phyloP scores from a whole-genome alignment of 2,888 invertebrate species.

The Sminthurides aquaticus region DNA sequence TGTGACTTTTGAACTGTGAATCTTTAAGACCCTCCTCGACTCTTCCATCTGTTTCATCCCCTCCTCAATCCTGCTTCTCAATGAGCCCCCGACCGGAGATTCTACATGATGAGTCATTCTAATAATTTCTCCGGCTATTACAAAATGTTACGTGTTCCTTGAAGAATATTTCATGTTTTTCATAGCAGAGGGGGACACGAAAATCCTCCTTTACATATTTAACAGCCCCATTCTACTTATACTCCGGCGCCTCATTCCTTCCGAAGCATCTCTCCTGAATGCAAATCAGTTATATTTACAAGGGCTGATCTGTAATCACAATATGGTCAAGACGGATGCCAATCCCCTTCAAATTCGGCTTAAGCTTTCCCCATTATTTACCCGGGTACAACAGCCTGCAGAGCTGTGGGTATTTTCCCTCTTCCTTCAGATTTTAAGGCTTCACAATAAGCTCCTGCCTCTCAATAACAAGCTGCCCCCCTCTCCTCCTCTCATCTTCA shows the following conservation, averaged over 20 bases:
- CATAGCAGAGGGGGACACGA: too few relatives aligned
- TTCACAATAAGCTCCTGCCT: too few relatives aligned
- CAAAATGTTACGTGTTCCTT: not conserved
- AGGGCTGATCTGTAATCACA: not conserved
- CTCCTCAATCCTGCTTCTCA: not conserved
- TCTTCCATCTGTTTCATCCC: not conserved
- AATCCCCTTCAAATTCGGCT: not conserved
- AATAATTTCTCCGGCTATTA: not conserved
- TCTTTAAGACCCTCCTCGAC: not conserved
- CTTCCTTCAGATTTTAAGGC: too few relatives aligned
- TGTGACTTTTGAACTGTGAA: not conserved
- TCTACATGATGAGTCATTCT: not conserved
- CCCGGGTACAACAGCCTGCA: too few relatives aligned
- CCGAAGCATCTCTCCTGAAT: not conserved
- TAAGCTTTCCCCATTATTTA: not conserved
- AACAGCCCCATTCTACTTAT: too few relatives aligned
- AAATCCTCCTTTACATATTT: too few relatives aligned
- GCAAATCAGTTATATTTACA: not conserved
- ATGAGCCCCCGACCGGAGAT: not conserved
- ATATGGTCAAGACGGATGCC: not conserved
- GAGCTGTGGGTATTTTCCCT: too few relatives aligned
- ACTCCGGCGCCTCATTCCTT: not conserved
- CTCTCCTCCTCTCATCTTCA: too few relatives aligned
- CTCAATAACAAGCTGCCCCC: too few relatives aligned
- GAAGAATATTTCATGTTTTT: too few relatives aligned